Conservation (phyloP, 2,888 invertebrate genomes). For the Drosophila pullipes region DNA sequence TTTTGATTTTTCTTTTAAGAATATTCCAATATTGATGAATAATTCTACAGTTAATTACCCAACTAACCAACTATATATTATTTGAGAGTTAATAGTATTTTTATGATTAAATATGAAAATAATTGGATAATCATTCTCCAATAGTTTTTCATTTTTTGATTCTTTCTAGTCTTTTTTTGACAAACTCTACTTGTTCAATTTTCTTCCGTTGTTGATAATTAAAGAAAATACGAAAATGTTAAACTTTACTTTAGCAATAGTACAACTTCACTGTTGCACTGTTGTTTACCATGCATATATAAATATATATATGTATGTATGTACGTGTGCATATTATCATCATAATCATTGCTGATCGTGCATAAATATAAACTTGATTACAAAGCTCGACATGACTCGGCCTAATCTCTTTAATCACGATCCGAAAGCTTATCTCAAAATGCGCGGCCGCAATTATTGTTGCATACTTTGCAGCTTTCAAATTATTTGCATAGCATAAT, state of each 20-base stretch:
- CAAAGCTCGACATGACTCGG: background rate
- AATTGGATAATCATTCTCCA: background rate
- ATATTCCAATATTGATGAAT: background rate
- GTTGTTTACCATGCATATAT: background rate
- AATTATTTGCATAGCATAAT: conserved; percentile 38
- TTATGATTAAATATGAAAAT: background rate
- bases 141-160: background rate
- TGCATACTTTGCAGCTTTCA: conserved; percentile 47
- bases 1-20: background rate
- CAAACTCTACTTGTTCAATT: background rate
- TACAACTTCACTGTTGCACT: background rate
- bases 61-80: background rate
- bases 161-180: background rate
- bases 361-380: background rate
- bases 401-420: background rate
- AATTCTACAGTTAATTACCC: background rate
- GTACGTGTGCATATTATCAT: background rate
- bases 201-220: background rate
- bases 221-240: background rate
- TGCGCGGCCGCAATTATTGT: background rate
- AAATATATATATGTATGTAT: background rate
- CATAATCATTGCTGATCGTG: background rate
- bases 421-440: conserved; percentile 3
- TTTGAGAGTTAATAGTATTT: background rate
- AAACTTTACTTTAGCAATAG: background rate